phyloP scores from a whole-genome alignment of 2,113 vertebrate genomes.

The Mormoops blainvillei region DNA sequence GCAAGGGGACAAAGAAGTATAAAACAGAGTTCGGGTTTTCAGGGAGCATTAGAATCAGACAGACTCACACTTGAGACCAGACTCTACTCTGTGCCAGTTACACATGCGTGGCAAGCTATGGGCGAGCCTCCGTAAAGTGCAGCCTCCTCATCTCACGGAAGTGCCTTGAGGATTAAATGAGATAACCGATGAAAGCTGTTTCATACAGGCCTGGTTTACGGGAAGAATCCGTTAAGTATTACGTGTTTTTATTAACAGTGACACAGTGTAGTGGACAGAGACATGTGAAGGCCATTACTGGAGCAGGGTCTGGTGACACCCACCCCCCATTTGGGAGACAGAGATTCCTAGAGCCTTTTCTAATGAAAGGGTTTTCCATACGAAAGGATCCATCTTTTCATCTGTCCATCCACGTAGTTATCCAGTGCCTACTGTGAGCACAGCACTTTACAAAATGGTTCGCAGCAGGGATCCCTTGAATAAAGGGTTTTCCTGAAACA shows the following conservation, averaged over 20 bases:
- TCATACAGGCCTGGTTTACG: not conserved
- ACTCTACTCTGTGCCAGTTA: not conserved
- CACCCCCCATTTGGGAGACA: not conserved
- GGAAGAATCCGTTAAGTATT: not conserved
- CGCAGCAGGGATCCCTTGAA: not conserved
- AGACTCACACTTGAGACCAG: not conserved
- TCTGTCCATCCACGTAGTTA: not conserved
- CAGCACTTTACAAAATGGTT: not conserved
- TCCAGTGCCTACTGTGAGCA: not conserved
- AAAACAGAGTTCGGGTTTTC: not conserved
- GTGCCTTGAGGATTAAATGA: not conserved
- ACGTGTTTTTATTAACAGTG: not conserved
- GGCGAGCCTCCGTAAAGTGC: not conserved
- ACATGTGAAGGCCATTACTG: not conserved
- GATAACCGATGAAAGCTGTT: not conserved
- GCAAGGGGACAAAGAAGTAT: not conserved
- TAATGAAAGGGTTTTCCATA: not conserved
- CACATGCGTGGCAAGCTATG: fast-evolving
- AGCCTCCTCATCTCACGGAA: not conserved
- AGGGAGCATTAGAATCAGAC: not conserved
- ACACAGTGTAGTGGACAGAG: not conserved
- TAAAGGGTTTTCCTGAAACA: not conserved
- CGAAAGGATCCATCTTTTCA: not conserved
- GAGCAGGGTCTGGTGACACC: not conserved
- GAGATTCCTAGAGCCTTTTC: not conserved